phyloP scores from a whole-genome alignment of 2,888 invertebrate species.

The Synergus gifuensis region DNA sequence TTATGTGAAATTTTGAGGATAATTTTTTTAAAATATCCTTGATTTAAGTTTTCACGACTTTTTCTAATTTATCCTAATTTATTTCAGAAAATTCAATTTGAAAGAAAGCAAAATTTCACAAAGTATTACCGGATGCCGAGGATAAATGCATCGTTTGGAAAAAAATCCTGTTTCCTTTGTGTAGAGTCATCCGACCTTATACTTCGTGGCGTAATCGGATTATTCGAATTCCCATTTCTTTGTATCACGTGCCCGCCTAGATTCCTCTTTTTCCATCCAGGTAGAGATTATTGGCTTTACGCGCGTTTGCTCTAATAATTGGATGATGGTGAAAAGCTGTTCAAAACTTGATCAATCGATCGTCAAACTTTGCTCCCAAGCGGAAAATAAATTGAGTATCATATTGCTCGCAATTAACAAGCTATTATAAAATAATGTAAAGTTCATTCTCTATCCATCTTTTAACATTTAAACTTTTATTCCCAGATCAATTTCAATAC shows the following conservation, averaged over 20 bases:
- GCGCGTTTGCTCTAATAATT: conserved; percentile 32
- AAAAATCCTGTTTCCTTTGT: conserved; percentile 21
- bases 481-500: no score
- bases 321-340: conserved; percentile 26
- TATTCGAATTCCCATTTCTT: conserved; percentile 30
- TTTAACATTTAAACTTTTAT: neutral
- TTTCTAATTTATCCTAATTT: no score
- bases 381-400: neutral
- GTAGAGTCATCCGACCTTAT: neutral
- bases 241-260: conserved; percentile 14
- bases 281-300: conserved; percentile 32
- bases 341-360: conserved; percentile 22
- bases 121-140: neutral
- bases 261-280: neutral
- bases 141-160: neutral
- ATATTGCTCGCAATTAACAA: neutral
- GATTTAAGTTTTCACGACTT: no score
- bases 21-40: no score
- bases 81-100: no score
- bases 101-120: neutral
- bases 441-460: neutral
- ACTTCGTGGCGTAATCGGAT: conserved; percentile 5
- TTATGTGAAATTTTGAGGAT: no score
- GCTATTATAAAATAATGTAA: neutral
- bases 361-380: neutral